These are phyloP conservation scores for Octodonta nipae DNA, from an alignment of 2,888 invertebrate genomes.

Conservation along the genomic window DNA sequence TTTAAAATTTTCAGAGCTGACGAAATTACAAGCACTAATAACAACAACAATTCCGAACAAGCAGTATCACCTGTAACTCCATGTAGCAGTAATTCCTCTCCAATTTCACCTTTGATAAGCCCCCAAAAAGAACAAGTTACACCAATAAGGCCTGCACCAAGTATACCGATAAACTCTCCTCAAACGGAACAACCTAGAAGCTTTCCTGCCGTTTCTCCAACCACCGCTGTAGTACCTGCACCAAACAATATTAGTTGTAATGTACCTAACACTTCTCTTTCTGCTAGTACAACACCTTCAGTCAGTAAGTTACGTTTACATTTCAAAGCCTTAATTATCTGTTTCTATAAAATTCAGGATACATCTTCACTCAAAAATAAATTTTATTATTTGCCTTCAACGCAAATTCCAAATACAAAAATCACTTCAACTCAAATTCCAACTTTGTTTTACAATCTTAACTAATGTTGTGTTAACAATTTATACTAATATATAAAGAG, in stretches of 20 bases:
- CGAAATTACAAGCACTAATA: constrained; percentile 5
- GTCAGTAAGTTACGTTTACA: no score
- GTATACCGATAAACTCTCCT: constrained; percentile 11
- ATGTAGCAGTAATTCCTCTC: constrained; percentile 20
- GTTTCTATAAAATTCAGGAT: no score
- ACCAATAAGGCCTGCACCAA: constrained; percentile 10
- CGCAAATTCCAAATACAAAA: no score
- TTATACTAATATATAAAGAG: no score
- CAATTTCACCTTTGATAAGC: constrained; percentile 22
- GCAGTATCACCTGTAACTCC: constrained; percentile 16
- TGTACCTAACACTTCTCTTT: constrained; percentile 20
- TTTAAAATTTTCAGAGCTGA: background rate
- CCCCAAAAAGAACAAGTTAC: constrained; percentile 19
- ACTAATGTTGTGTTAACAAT: no score
- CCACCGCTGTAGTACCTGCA: constrained; percentile 25
- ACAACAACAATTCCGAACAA: constrained; percentile 10
- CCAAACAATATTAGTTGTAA: constrained; percentile 19
- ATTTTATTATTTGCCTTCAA: no score
- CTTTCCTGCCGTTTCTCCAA: constrained; percentile 15
- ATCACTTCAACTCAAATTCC: no score
- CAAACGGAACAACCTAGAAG: constrained; percentile 11
- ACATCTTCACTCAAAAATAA: no score
- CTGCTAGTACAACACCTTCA: constrained; percentile 9
- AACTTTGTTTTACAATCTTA: no score
- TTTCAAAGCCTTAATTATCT: no score